Evolutionary conservation across 2,888 invertebrate species (phyloP).

Genomic region (Tetragonisca angustula): DNA sequence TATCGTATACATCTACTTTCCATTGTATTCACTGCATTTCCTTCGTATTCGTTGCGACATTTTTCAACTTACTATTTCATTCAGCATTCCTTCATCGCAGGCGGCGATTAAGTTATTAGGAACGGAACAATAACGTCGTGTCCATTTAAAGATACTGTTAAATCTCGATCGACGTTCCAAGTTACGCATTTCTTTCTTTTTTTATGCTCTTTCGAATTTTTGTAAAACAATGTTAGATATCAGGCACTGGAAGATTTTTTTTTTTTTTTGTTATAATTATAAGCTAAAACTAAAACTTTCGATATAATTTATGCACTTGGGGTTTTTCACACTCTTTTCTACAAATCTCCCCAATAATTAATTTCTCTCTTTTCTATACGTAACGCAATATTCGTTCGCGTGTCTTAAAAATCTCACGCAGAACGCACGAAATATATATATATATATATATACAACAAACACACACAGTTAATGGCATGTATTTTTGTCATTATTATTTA

Average conservation of each 20-base stretch:
- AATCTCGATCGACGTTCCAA: not conserved
- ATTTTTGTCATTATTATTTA: not conserved
- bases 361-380: not conserved
- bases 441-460: not conserved
- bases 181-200: not conserved
- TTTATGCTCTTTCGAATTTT: not conserved
- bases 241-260: not conserved
- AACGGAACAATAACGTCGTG: not conserved
- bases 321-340: not conserved
- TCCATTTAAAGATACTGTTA: not conserved
- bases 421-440: not conserved
- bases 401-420: no score
- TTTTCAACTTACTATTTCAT: conserved; percentile 31
- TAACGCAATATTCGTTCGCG: not conserved
- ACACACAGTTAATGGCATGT: not conserved
- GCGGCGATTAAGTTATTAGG: not conserved
- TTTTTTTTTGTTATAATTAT: not conserved
- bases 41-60: conserved; percentile 37
- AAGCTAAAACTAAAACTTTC: not conserved
- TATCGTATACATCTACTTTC: conserved; percentile 19
- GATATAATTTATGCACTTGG: not conserved
- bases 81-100: not conserved
- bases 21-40: conserved; percentile 35
- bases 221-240: not conserved
- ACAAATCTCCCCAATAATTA: not conserved